Conservation (phyloP, 1,140 invertebrate species). For the Scaptomyza hsui region DNA sequence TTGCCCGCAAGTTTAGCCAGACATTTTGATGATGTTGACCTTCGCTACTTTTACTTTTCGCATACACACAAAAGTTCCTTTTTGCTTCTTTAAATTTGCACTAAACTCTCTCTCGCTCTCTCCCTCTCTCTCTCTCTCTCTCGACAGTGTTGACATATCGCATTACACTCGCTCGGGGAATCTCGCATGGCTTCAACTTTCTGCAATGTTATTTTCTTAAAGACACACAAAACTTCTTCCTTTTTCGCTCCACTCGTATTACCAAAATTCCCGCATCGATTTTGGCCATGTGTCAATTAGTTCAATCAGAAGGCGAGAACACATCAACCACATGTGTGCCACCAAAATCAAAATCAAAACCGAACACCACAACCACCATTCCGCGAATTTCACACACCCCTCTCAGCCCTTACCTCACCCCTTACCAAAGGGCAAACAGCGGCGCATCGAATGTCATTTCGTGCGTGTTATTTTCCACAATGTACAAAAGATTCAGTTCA, state of each 20-base stretch:
- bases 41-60: constrained; percentile 78
- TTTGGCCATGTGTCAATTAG: constrained; percentile 74
- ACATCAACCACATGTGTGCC: constrained; percentile 56
- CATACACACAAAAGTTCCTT: constrained; percentile 32
- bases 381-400: background rate
- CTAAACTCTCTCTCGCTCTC: too few species aligned
- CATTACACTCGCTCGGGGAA: constrained; percentile 54
- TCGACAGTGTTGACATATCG: constrained; percentile 76
- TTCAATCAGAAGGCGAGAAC: constrained; percentile 63
- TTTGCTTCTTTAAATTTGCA: constrained; percentile 67
- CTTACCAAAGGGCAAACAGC: constrained; percentile 5
- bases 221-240: constrained; percentile 4
- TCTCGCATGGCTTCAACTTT: constrained; percentile 5
- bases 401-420: constrained; percentile 23
- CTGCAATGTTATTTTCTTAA: constrained; percentile 24
- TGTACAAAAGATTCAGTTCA: constrained; percentile 31
- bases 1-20: constrained; percentile 54
- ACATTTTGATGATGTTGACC: constrained; percentile 83
- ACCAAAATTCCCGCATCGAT: constrained; percentile 54
- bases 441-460: constrained; percentile 44
- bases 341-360: constrained; percentile 17
- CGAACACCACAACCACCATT: constrained; percentile 25
- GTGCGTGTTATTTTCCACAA: constrained; percentile 22
- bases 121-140: too few species aligned
- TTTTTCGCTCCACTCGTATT: constrained; percentile 40